These are phyloP conservation scores for Ochotona princeps DNA, from an alignment of 2,113 vertebrate species.

Conservation along the genomic window DNA sequence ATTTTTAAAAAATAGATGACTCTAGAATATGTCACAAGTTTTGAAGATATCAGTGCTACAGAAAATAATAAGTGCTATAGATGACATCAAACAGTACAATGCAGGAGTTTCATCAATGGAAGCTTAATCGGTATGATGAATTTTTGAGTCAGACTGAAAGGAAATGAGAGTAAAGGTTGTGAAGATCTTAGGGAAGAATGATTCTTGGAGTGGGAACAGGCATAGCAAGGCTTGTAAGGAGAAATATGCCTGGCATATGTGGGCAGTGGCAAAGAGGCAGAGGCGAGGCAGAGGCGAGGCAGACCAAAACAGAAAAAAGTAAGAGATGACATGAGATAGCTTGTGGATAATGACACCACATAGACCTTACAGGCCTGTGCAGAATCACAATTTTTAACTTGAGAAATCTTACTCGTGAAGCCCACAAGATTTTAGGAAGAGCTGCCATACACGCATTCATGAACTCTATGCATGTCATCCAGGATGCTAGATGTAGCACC, in stretches of 20 bases:
- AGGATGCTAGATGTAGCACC: background rate
- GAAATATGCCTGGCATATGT: background rate
- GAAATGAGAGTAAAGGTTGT: background rate
- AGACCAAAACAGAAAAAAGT: background rate
- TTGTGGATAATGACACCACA: background rate
- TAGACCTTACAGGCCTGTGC: no score
- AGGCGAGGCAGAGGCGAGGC: no score
- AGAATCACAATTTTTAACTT: background rate
- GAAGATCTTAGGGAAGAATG: background rate
- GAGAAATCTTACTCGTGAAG: no score
- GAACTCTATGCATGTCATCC: background rate
- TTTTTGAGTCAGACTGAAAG: background rate
- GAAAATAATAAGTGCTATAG: background rate
- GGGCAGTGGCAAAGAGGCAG: background rate
- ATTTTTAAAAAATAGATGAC: background rate
- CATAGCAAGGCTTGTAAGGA: background rate
- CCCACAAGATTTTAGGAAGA: background rate
- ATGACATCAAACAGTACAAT: background rate
- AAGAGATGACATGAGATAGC: background rate
- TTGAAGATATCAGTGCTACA: background rate
- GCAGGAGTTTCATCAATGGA: background rate
- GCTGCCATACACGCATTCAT: background rate
- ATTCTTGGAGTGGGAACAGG: background rate
- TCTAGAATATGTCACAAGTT: background rate
- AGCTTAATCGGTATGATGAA: background rate